Conservation (phyloP, 2,113 vertebrate species). For the Pelmatolapia mariae region DNA sequence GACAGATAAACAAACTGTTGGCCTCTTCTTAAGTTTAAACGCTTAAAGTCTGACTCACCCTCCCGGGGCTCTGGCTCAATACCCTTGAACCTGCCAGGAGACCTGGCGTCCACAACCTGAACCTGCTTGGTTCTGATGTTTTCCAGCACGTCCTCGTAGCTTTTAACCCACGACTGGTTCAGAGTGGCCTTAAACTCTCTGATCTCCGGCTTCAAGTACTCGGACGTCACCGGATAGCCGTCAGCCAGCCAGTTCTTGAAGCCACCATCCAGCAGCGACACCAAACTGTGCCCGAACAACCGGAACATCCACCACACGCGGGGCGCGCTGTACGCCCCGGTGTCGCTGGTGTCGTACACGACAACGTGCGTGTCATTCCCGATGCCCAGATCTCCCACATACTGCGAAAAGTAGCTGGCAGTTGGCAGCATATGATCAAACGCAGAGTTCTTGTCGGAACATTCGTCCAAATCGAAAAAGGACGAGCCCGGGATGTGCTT, state of each 20-base stretch:
- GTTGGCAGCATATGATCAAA: constrained; percentile 87
- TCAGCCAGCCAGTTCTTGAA: constrained; percentile 82
- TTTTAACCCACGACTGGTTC: constrained; percentile 78
- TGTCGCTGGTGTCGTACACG: constrained; percentile 87
- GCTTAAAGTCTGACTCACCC: constrained; percentile 67
- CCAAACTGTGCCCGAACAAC: constrained; percentile 79
- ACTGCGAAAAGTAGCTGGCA: constrained; percentile 73
- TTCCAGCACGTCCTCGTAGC: constrained; percentile 78
- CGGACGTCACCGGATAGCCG: constrained; percentile 69
- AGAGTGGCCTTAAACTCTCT: constrained; percentile 69
- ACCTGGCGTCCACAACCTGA: constrained; percentile 84
- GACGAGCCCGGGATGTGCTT: constrained; percentile 82
- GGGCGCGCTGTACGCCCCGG: constrained; percentile 84
- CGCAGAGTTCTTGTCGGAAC: constrained; percentile 77
- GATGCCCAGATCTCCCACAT: constrained; percentile 81
- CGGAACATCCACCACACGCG: constrained; percentile 98
- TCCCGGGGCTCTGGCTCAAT: constrained; percentile 85
- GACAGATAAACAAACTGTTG: neutral
- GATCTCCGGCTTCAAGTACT: constrained; percentile 33
- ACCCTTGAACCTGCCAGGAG: constrained; percentile 82
- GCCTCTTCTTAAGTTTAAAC: neutral
- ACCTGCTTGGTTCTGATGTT: constrained; percentile 75
- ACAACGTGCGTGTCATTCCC: constrained; percentile 83
- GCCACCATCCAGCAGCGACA: constrained; percentile 89
- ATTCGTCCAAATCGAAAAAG: constrained; percentile 88